Evolutionary conservation across 2,888 invertebrate species (phyloP), one percentile per base, ranked within the genome.

Genomic region (Drosophila mayaguana): DNA sequence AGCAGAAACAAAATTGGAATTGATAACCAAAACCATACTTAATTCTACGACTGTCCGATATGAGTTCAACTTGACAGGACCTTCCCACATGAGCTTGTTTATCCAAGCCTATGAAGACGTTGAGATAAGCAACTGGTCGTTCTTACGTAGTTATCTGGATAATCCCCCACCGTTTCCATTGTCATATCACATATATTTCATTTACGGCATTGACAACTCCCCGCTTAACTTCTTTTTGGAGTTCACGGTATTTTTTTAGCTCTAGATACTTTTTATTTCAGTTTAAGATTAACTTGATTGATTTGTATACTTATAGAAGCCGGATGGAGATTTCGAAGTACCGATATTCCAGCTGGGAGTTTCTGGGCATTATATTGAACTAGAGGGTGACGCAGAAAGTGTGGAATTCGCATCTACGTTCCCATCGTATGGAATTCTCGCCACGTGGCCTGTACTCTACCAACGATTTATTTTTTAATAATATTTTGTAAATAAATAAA

Each of bases 371-470:
- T 94, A 93, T 69, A 90, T 93, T 48, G 57, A 54, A n/a, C 91
- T 93, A 65, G 76, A 88, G 2, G 92, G 93, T 48, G 93, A 94
- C n/a, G 88, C 89, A 7, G 91, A 93, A 45, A 93, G 93, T 74
- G 68, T 90, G 51, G 75, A 91, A 18, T 93, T 94, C 63, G 78
- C 94, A 56, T 64, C 36, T 18, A 48, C 25, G 4, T 64, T 54
- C 80, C 94, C 94, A 0, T 81, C 92, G n/a, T 94, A 94, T 93
- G 90, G 93, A 0, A 68, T 91, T 93, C 7, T 92, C 92, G 72
- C 51, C 6, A 92, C 93, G 40, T 94, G 93, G 93, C 91, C 94
- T 18, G 93, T 93, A 38, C 91, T 92, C 20, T 94, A 94, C 73
- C 91, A 93, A 77, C 78, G 89, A 57, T 89, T 82, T 16, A 68